Evolutionary conservation across 2,888 invertebrate species (phyloP).

Genomic region (Tyria jacobaeae): DNA sequence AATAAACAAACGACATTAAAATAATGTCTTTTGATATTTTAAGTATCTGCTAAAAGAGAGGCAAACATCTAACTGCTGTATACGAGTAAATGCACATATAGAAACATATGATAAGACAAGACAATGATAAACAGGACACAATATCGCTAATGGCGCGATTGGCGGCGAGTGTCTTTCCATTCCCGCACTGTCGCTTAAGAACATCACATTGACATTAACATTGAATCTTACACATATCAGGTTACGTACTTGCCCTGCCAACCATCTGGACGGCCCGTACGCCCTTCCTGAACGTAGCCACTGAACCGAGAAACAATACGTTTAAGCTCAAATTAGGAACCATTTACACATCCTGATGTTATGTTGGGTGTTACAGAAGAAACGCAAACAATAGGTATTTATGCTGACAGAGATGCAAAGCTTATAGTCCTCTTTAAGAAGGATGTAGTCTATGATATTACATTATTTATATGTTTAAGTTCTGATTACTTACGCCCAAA

Average conservation of each 20-base stretch:
- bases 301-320: conserved; percentile 89
- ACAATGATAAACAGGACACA: conserved; percentile 83
- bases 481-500: conserved; percentile 61
- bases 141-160: conserved; percentile 72
- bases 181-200: conserved; percentile 58
- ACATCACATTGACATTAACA: conserved; percentile 84
- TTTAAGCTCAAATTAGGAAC: conserved; percentile 65
- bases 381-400: conserved; percentile 66
- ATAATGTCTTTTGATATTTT: conserved; percentile 73
- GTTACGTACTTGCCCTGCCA: conserved; percentile 99
- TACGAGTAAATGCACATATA: conserved; percentile 85
- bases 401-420: conserved; percentile 80
- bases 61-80: conserved; percentile 84
- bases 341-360: conserved; percentile 64
- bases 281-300: conserved; percentile 99
- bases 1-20: conserved; percentile 81
- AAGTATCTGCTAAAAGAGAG: conserved; percentile 81
- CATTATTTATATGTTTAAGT: conserved; percentile 41
- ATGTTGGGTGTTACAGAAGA: conserved; percentile 59
- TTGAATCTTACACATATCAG: conserved; percentile 71
- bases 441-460: conserved; percentile 45
- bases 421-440: conserved; percentile 50
- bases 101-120: conserved; percentile 78
- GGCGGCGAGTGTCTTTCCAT: conserved; percentile 58
- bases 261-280: conserved; percentile 99